Base-by-base conservation (phyloP, 2,113 vertebrate genomes). In the Dipodomys merriami region DNA sequence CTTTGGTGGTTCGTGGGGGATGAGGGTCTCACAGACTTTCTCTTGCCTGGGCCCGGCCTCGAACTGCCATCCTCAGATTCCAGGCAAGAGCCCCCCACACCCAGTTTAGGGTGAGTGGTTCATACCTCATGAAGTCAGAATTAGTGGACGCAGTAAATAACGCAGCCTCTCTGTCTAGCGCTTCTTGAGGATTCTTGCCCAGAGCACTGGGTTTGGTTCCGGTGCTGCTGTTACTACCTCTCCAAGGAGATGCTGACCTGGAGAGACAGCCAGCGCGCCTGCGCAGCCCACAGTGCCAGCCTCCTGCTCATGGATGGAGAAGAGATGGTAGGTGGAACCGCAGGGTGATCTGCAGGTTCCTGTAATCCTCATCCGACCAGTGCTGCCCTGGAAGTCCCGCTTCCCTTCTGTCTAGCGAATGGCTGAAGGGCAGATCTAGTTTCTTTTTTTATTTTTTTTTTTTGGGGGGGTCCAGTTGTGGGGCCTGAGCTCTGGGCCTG, bases 201-300 rank as follows among this genome's bases (percentile, higher is more conserved):
- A 33, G 39, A 83, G 65, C 46, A 49, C 9, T 93, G 94, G 91
- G 23, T 95, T 62, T 90, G 91, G 87, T 91, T 95, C 78, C 65
- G 65, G 60, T 60, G 53, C 29, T 83, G 33, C 7, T 93, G 94
- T 78, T 93, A 95, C 19, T 90, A 90, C 78, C 86, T 93, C 78
- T 93, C 94, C 30, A 67, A 67, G 23, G 71, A 83, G 22, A 0
- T 0, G 23, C 13, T 95, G 46, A 87, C 22, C 2, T 95, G 94
- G 91, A 78, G 20, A 27, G 53, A 93, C 9, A 93, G 94, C 73
- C 77, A 73, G 23, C 29, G 1, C 25, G 78, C 44, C 57, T 95
- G 87, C 35, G 60, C 6, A 3, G 83, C 87, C 83, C 72, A 57
- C 1, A 73, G 90, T 57, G 77, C 94, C 44, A 95, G 83, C 46